phyloP scores from a whole-genome alignment of 1,140 invertebrate species.

The Aphis craccivora region DNA sequence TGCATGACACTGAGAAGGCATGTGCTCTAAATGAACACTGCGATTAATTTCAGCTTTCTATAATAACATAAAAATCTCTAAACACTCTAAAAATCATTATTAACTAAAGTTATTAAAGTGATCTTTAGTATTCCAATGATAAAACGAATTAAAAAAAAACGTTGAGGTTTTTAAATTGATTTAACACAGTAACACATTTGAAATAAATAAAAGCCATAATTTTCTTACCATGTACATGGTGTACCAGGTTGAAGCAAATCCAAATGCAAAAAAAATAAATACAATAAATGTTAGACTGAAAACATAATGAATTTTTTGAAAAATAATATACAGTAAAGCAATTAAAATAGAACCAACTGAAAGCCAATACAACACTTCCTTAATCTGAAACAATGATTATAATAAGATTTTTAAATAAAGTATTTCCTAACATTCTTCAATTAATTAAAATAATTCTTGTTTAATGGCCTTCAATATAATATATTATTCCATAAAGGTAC shows the following conservation, averaged over 20 bases:
- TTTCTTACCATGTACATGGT: slow-evolving; percentile 47
- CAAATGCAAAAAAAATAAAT: slow-evolving; percentile 4
- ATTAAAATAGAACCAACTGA: not conserved
- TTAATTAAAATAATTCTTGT: not conserved
- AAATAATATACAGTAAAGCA: not conserved
- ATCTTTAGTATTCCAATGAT: not conserved
- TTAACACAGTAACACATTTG: not conserved
- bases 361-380: not conserved
- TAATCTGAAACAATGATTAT: slow-evolving; percentile 28
- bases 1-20: not conserved
- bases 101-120: not conserved
- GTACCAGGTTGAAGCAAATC: slow-evolving; percentile 50
- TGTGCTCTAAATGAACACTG: slow-evolving; percentile 11
- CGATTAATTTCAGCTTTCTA: slow-evolving; percentile 52
- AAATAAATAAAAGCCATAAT: not conserved
- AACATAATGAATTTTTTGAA: not conserved
- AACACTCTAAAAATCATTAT: not conserved
- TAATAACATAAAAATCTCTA: not conserved
- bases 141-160: not conserved
- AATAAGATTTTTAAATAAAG: not conserved
- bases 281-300: slow-evolving; percentile 4
- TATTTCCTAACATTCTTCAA: not conserved
- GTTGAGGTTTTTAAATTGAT: not conserved
- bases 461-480: not conserved
- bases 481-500: not conserved